Evolutionary conservation across 1,140 invertebrate species (phyloP).

Genomic region (Drosophila grimshawi): DNA sequence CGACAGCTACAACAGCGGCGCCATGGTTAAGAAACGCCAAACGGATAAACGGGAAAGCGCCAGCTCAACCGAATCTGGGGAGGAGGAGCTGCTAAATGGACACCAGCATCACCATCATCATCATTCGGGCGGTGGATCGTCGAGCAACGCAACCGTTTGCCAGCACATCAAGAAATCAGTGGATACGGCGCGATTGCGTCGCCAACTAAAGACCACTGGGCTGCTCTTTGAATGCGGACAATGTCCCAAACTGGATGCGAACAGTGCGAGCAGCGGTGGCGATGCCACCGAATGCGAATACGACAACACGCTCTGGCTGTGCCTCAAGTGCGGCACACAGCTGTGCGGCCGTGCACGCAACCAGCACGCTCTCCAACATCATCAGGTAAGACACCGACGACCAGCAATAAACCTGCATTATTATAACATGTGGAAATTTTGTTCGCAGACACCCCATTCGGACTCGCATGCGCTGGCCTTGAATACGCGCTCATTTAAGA

Average conservation of each 20-base stretch:
- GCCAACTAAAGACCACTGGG: slow-evolving; percentile 86
- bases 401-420: neutral
- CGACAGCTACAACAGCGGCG: slow-evolving; percentile 8
- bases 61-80: slow-evolving; percentile 87
- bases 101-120: neutral
- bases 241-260: slow-evolving; percentile 84
- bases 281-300: slow-evolving; percentile 85
- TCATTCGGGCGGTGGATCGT: slow-evolving; percentile 36
- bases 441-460: slow-evolving; percentile 87
- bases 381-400: slow-evolving; percentile 80
- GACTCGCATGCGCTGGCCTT: slow-evolving; percentile 90
- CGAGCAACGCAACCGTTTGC: slow-evolving; percentile 85
- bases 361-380: slow-evolving; percentile 92
- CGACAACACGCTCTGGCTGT: slow-evolving; percentile 88
- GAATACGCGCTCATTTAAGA: slow-evolving; percentile 89
- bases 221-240: slow-evolving; percentile 87
- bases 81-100: slow-evolving; percentile 84
- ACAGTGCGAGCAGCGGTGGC: neutral
- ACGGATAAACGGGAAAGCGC: slow-evolving; percentile 86
- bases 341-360: slow-evolving; percentile 90
- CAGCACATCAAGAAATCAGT: slow-evolving; percentile 89
- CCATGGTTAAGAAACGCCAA: slow-evolving; percentile 87
- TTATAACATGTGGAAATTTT: neutral
- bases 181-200: slow-evolving; percentile 88
- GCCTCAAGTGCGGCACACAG: slow-evolving; percentile 90